Evolutionary conservation across 2,113 vertebrate species (phyloP), one percentile per base, ranked within the genome.

Genomic region (Centropristis striata): DNA sequence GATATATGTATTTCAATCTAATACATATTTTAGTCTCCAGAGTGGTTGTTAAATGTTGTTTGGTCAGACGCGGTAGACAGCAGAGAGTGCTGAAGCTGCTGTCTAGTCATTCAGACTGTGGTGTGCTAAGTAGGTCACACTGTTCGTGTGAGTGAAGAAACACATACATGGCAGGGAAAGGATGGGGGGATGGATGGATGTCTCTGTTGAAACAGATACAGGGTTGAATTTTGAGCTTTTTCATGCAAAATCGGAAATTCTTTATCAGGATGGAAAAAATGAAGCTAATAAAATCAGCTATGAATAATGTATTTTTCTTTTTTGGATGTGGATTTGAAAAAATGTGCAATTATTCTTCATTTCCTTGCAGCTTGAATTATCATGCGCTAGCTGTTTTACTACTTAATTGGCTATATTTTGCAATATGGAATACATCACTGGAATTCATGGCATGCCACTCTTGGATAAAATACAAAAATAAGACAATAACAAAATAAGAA

Each of bases 81-180:
- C 32, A 49, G 55, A 44, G 66, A 50, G 54, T 46, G 37, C 14
- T 63, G 0, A 70, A 61, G 21, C 60, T 27, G 72, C 63, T 46
- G 76, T 80, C 72, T 21, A 63, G 47, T 77, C 57, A 71, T 44
- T 63, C 63, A 64, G 72, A 73, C 60, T 77, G 71, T 46, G 46
- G 4, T 25, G 47, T 6, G 63, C 0, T 71, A 81, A 71, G 66
- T 81, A 82, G 80, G 77, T 81, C 74, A 78, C 12, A 42, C 42
- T 47, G 59, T 66, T 53, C 63, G 59, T 18, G 57, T 51, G 78
- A 37, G 27, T 55, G 51, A 50, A 49, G 8, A 49, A 8, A 69
- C 39, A 42, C 12, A 4, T 18, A 69, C 44, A 54, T 20, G 21
- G 53, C 44, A 66, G 66, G 32, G 9, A n/a, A 25, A 20, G 20